Percentiles rank a stretch among this genome's conserved stretches.
Conservation (phyloP, 2,113 vertebrate genomes). For the Trochalopteron elliotii region DNA sequence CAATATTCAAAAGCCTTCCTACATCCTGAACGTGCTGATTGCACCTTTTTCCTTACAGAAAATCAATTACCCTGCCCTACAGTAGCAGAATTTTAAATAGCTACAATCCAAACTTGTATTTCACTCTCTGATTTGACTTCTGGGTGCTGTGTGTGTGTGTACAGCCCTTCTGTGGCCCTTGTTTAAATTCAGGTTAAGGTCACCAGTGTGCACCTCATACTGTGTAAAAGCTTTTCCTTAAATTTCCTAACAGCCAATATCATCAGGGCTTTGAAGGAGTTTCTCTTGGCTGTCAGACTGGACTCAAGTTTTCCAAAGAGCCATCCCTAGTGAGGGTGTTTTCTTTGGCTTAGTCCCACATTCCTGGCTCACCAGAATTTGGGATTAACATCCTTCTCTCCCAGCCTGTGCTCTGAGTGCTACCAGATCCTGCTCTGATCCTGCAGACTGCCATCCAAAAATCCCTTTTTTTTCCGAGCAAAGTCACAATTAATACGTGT, state of each 20-base stretch:
- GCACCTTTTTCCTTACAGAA: slow-evolving; percentile 6
- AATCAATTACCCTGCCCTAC: slow-evolving; percentile 15
- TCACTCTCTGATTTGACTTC: neutral
- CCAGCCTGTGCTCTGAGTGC: neutral
- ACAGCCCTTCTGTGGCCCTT: neutral
- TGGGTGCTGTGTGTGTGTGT: neutral
- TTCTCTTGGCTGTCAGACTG: neutral
- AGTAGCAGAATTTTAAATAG: slow-evolving; percentile 28
- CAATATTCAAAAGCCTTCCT: slow-evolving; percentile 24
- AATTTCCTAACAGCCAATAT: neutral
- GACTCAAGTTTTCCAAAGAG: neutral
- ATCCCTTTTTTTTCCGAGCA: neutral
- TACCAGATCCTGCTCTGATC: neutral
- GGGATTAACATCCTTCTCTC: neutral
- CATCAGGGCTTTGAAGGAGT: neutral
- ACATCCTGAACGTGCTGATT: neutral
- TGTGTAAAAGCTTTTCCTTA: neutral
- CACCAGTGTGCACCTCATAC: neutral
- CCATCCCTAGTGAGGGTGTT: neutral
- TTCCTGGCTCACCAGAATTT: neutral
- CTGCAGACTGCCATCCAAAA: neutral
- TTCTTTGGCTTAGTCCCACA: neutral
- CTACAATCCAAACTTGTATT: neutral
- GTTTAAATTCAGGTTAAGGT: neutral
- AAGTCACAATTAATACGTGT: neutral